These are phyloP conservation scores for Vulpes vulpes DNA, from an alignment of 2,113 vertebrate species.

Conservation along the genomic window DNA sequence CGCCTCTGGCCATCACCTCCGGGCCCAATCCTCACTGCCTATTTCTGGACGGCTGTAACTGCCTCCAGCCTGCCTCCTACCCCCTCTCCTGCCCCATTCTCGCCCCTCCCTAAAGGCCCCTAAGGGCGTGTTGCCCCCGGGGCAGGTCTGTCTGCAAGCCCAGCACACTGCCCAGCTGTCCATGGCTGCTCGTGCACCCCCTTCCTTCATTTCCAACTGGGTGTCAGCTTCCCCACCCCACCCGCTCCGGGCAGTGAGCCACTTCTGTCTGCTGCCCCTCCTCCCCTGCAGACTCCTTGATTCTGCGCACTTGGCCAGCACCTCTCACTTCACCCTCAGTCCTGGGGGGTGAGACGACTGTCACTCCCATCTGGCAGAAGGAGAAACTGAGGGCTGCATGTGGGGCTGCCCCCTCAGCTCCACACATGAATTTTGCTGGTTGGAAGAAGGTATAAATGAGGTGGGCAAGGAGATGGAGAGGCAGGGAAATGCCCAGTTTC, in stretches of 20 bases:
- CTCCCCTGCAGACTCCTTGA: not conserved
- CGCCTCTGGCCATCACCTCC: not conserved
- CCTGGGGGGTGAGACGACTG: not conserved
- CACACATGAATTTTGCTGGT: too few species aligned
- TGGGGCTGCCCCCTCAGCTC: not conserved
- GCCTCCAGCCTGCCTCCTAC: not conserved
- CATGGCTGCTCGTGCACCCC: not conserved
- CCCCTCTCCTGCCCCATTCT: not conserved
- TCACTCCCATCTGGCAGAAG: not conserved
- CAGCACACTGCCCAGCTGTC: not conserved
- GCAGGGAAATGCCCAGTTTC: conserved; percentile 31
- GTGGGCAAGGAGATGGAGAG: not conserved
- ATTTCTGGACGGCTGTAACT: not conserved
- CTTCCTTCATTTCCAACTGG: not conserved
- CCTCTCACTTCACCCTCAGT: not conserved
- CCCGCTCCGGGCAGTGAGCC: not conserved
- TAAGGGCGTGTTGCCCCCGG: not conserved
- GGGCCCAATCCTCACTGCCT: too few species aligned
- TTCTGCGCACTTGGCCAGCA: rapidly evolving
- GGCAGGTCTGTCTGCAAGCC: not conserved
- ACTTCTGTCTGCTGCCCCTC: too few species aligned
- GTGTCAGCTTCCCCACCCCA: not conserved
- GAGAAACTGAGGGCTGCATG: not conserved
- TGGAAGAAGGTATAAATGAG: not conserved
- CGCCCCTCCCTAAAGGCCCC: not conserved